Evolutionary conservation across 1,140 invertebrate species (phyloP).

Genomic region (Drosophila tani): DNA sequence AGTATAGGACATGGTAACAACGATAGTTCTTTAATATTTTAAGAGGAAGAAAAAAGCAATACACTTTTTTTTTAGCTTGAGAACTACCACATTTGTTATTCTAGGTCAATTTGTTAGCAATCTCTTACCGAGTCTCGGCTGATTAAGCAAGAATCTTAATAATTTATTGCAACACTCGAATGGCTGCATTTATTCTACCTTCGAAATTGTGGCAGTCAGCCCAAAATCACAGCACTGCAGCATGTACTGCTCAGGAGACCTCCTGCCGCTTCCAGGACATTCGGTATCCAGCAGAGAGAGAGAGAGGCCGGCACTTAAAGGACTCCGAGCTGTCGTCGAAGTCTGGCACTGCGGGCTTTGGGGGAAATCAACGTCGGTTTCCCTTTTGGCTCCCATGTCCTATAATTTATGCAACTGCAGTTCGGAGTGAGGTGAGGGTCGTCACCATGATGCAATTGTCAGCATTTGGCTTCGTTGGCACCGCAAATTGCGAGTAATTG

Average conservation of each 20-base stretch:
- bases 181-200: conserved; percentile 35
- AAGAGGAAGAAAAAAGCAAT: too few species aligned
- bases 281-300: conserved; percentile 20
- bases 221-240: conserved; percentile 21
- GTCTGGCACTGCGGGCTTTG: conserved; percentile 24
- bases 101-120: conserved; percentile 2
- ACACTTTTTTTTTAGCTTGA: background rate
- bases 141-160: conserved; percentile 22
- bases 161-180: conserved; percentile 29
- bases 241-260: conserved; percentile 12
- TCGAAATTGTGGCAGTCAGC: conserved; percentile 5
- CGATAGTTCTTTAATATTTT: background rate
- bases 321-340: conserved; percentile 24
- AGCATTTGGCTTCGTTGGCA: conserved; percentile 57
- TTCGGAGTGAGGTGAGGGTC: conserved; percentile 27
- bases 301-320: conserved; percentile 18
- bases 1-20: background rate
- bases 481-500: conserved; percentile 57
- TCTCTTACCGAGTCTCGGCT: conserved; percentile 5
- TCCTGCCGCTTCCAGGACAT: conserved; percentile 21
- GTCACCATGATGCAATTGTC: conserved; percentile 52
- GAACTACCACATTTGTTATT: background rate
- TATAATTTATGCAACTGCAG: conserved; percentile 67
- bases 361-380: conserved; percentile 34
- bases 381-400: conserved; percentile 8